These are phyloP conservation scores for Antrozous pallidus DNA, from an alignment of 2,797 vertebrate genomes.

Conservation along the genomic window DNA sequence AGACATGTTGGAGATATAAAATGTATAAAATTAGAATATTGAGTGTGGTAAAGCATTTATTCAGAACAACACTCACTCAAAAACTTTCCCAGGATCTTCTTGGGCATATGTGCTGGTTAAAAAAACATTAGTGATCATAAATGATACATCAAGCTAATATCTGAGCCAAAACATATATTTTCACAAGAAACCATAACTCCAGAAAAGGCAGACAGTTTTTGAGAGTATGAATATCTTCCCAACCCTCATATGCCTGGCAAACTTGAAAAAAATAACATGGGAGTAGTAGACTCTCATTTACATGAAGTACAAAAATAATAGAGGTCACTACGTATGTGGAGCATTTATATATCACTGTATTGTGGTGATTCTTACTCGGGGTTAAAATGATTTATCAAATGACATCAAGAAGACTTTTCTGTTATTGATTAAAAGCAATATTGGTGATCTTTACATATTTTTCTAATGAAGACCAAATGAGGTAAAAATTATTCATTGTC, in stretches of 20 bases:
- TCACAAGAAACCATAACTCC: constrained; percentile 56
- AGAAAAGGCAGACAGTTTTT: constrained; percentile 52
- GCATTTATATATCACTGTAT: background rate
- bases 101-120: background rate
- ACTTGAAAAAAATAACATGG: constrained; percentile 36
- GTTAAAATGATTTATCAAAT: background rate
- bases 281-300: background rate
- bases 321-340: background rate
- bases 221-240: constrained; percentile 15
- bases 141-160: constrained; percentile 53
- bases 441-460: background rate
- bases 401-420: background rate
- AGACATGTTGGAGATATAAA: constrained; percentile 31
- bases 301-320: background rate
- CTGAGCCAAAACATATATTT: constrained; percentile 73
- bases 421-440: background rate
- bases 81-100: constrained; percentile 71
- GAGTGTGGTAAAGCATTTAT: constrained; percentile 39
- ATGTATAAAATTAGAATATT: constrained; percentile 45
- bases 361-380: background rate
- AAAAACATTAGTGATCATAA: constrained; percentile 68
- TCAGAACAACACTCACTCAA: constrained; percentile 43
- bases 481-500: background rate
- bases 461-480: background rate
- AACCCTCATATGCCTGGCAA: constrained; percentile 51